Base-by-base conservation (phyloP, 2,888 invertebrate genomes). In the Drosophila helvetica region DNA sequence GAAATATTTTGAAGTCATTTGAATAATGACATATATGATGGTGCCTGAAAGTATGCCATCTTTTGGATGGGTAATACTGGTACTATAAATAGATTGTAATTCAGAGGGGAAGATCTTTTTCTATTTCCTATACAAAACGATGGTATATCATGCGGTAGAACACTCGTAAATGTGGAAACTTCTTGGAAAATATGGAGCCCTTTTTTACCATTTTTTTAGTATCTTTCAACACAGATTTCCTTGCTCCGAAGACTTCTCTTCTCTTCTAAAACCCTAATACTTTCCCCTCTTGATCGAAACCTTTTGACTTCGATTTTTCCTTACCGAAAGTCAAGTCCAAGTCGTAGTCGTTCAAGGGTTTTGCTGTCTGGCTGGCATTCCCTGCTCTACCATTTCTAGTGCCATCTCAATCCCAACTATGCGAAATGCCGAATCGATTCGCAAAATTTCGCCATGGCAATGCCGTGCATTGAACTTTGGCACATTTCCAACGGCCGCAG, bases 381-480 rank as follows among this genome's bases (percentile, higher is more conserved):
- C 25, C 22, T 22, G 22, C 22, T 5, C 4, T 47, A 55, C 56
- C 47, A 38, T 18, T 61, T 55, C 25, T 30, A 47, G 48, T 25
- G 58, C 30, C 48, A 45, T 22, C 47, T 50, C 54, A 55, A 45
- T 19, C 52, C 43, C 47, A 55, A 61, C 59, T 58, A 71, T 71
- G 50, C 58, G 56, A 68, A 59, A 59, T 51, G 52, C 46, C 46
- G 47, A 65, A 65, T 65, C 38, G 38, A 38, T 38, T 4, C 6
- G 27, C 33, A 42, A 67, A 42, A 64, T 74, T 64, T 64, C 43
- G 64, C 33, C 30, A 63, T 58, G 51, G 69, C 63, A 77, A 63
- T 60, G 60, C 62, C 74, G 79, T 79, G 58, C 79, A 79, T 60
- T 74, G 80, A 79, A 79, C 83, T 82, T 79, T 83, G 84, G 84